These are phyloP conservation scores for Aromia moschata DNA, from an alignment of 2,888 invertebrate genomes.

Conservation along the genomic window DNA sequence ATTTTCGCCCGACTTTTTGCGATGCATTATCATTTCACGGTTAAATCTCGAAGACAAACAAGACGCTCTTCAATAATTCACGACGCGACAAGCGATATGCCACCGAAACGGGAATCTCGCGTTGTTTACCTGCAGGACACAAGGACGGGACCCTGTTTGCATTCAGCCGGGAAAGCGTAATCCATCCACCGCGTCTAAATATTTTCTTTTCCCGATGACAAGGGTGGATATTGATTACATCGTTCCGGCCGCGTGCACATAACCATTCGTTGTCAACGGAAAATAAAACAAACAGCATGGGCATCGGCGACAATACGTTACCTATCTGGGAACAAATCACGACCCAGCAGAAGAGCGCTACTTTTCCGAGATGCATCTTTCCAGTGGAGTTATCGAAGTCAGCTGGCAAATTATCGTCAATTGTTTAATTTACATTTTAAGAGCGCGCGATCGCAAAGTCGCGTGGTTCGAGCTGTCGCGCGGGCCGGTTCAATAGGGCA, in stretches of 20 bases:
- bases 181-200: not conserved
- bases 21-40: no score
- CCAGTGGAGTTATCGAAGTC: not conserved
- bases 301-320: no score
- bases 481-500: not conserved
- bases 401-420: not conserved
- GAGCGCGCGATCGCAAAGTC: not conserved
- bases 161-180: not conserved
- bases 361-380: constrained; percentile 3
- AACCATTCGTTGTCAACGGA: not conserved
- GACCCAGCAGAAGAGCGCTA: not conserved
- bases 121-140: not conserved
- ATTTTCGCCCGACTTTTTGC: no score
- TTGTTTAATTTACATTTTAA: constrained; percentile 5
- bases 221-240: constrained; percentile 8
- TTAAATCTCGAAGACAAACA: no score
- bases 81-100: not conserved
- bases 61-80: not conserved
- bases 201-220: not conserved
- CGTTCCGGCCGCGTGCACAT: not conserved
- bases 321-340: constrained; percentile 2
- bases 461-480: not conserved
- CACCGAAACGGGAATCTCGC: not conserved
- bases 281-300: no score
- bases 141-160: not conserved